Evolutionary conservation across 2,113 vertebrate genomes (phyloP).

Genomic region (Erpornis zantholeuca): DNA sequence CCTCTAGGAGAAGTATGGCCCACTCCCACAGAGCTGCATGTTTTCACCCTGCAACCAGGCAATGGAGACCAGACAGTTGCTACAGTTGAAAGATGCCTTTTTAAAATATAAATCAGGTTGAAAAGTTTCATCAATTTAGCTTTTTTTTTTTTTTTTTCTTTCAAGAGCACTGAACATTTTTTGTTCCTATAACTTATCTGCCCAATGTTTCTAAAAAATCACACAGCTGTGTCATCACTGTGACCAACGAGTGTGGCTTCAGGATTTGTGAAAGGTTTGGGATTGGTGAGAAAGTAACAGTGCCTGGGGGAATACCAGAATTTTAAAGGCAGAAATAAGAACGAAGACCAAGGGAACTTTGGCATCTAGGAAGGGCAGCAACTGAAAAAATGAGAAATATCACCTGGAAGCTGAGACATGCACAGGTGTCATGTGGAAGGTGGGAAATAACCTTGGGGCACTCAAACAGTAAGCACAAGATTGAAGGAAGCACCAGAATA

Average conservation of each 20-base stretch:
- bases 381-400: not conserved
- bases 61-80: not conserved
- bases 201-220: not conserved
- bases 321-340: not conserved
- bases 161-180: not conserved
- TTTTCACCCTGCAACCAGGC: not conserved
- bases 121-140: not conserved
- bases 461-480: not conserved
- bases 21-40: rapidly evolving
- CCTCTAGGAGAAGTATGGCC: not conserved
- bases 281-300: not conserved
- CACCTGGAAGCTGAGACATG: not conserved
- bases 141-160: not conserved
- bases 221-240: not conserved
- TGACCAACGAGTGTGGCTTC: not conserved
- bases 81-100: not conserved
- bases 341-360: not conserved
- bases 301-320: not conserved
- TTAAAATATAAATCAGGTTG: not conserved
- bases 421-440: not conserved
- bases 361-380: not conserved
- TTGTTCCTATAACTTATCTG: not conserved
- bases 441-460: not conserved
- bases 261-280: not conserved
- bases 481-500: not conserved